Percentiles rank a stretch among this genome's conserved stretches.
Evolutionary conservation across 2,888 invertebrate species (phyloP).

Genomic region (Heliconius erato): DNA sequence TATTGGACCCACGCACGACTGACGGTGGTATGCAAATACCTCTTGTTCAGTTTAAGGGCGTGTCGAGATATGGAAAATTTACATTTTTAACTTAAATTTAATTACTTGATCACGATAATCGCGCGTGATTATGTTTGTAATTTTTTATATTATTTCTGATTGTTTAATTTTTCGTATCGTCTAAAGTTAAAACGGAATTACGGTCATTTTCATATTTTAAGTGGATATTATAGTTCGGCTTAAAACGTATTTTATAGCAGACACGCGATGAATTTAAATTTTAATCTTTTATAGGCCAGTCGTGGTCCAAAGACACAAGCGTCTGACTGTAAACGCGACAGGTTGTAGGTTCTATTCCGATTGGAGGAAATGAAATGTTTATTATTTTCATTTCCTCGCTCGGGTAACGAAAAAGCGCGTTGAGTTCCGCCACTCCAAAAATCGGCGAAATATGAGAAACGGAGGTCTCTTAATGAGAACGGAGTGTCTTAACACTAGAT

Average conservation of each 20-base stretch:
- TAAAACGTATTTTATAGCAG: not conserved
- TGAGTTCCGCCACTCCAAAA: too few species aligned
- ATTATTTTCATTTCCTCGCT: too few species aligned
- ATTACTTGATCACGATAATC: not conserved
- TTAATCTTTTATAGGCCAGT: too few species aligned
- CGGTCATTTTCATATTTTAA: not conserved
- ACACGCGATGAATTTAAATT: too few species aligned
- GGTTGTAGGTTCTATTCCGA: too few species aligned
- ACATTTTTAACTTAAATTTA: not conserved
- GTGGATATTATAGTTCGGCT: not conserved
- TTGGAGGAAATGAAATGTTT: too few species aligned
- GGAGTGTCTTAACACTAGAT: too few species aligned
- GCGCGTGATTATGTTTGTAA: not conserved
- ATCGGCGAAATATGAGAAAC: too few species aligned
- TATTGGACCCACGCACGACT: not conserved
- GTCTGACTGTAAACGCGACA: too few species aligned
- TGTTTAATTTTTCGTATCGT: not conserved
- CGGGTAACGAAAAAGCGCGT: too few species aligned
- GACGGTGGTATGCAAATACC: not conserved
- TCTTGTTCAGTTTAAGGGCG: conserved; percentile 20
- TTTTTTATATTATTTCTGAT: not conserved
- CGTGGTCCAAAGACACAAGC: too few species aligned
- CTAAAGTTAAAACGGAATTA: not conserved
- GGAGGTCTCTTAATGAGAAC: too few species aligned
- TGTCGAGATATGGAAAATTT: conserved; percentile 21